Evolutionary conservation across 2,888 invertebrate species (phyloP).

Genomic region (Tricholauxania praeusta): DNA sequence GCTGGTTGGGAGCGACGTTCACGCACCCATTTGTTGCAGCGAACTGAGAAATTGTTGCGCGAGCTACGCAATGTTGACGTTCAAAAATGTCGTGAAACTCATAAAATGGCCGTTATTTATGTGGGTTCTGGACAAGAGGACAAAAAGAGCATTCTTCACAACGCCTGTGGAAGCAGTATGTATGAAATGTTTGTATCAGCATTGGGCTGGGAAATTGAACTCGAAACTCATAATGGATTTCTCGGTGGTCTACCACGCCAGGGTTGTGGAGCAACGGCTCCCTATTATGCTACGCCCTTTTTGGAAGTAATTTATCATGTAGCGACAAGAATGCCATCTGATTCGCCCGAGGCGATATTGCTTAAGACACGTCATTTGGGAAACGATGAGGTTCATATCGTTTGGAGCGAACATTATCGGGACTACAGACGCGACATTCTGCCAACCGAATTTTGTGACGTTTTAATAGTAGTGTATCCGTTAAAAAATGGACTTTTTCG

Average conservation of each 20-base stretch:
- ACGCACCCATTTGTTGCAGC: constrained; percentile 86
- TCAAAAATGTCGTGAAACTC: constrained; percentile 91
- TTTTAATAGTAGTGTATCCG: constrained; percentile 96
- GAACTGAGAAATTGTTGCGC: constrained; percentile 88
- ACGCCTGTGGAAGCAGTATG: constrained; percentile 90
- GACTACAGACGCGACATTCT: constrained; percentile 97
- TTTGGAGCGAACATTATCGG: constrained; percentile 97
- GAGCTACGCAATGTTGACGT: constrained; percentile 94
- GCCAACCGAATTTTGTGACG: constrained; percentile 99
- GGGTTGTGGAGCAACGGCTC: constrained; percentile 91
- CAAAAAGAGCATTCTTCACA: constrained; percentile 89
- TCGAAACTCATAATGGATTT: constrained; percentile 96
- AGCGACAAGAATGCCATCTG: constrained; percentile 95
- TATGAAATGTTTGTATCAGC: constrained; percentile 87
- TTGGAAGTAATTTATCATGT: constrained; percentile 96
- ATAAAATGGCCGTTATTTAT: constrained; percentile 97
- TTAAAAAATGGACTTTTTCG: constrained; percentile 87
- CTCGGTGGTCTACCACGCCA: constrained; percentile 93
- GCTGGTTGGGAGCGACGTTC: constrained; percentile 90
- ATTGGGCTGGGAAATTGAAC: constrained; percentile 81
- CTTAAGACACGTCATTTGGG: constrained; percentile 96
- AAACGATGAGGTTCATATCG: constrained; percentile 98
- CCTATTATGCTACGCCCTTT: constrained; percentile 94
- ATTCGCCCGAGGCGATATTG: constrained; percentile 86
- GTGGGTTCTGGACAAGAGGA: constrained; percentile 98